These are phyloP conservation scores for Drosophila lacteicornis DNA, from an alignment of 1,140 invertebrate species.

Conservation along the genomic window DNA sequence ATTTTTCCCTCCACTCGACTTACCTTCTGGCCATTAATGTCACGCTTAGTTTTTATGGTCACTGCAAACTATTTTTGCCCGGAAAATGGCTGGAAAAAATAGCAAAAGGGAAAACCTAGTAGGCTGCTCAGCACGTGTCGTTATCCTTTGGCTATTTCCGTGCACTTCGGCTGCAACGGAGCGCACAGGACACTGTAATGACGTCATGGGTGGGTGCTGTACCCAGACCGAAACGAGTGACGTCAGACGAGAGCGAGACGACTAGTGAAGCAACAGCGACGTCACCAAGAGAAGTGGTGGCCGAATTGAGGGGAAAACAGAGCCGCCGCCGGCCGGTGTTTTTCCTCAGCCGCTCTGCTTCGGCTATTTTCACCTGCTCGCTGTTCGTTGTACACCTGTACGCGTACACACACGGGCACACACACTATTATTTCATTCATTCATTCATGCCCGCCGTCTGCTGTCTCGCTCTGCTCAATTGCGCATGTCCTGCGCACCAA, in stretches of 20 bases:
- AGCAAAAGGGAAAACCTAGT: conserved; percentile 1
- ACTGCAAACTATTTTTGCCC: conserved; percentile 44
- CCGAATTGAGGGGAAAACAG: neutral
- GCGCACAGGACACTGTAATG: conserved; percentile 25
- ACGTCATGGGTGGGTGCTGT: conserved; percentile 52
- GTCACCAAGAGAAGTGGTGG: conserved; percentile 51
- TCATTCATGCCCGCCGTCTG: conserved; percentile 61
- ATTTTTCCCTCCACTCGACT: conserved; percentile 18
- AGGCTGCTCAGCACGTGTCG: conserved; percentile 29
- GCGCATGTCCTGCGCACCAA: conserved; percentile 66
- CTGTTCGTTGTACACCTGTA: conserved; percentile 3
- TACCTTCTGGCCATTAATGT: conserved; percentile 36
- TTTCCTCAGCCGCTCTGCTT: conserved; percentile 19
- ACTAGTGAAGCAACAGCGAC: conserved; percentile 35
- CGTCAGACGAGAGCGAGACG: conserved; percentile 54
- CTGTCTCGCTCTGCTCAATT: conserved; percentile 40
- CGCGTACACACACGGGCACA: neutral
- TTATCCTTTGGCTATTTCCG: conserved; percentile 71
- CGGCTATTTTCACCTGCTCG: conserved; percentile 33
- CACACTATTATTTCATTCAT: conserved; percentile 34
- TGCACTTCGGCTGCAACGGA: conserved; percentile 49
- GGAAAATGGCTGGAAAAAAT: neutral
- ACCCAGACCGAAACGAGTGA: conserved; percentile 30
- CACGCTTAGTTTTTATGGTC: conserved; percentile 40
- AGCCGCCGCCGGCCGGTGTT: conserved; percentile 66